Evolutionary conservation across 2,888 invertebrate species (phyloP), one percentile per base, ranked within the genome.

Genomic region (Pammene aurita): DNA sequence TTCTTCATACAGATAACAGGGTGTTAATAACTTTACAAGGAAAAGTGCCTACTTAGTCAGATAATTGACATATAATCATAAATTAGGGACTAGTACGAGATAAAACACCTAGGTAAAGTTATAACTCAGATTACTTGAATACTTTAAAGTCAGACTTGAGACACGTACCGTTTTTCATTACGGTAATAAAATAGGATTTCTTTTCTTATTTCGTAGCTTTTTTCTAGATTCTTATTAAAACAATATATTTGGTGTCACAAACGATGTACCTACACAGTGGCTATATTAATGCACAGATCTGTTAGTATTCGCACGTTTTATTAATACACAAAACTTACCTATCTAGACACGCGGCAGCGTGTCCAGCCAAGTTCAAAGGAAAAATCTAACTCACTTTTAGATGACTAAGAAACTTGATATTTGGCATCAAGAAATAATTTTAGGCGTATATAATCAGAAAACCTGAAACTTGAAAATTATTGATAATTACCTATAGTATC

Each of bases 111-210:
- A 16, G 38, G 2, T 56, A 10, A 56, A 56, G n/a, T 58, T 13
- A 26, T 26, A 26, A 50, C 48, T 66, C 41, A 50, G 14, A 34
- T 26, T 13, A 41, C 35, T 11, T 14, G 4, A 54, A 55, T 7
- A 41, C 41, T 38, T 65, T 1, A 11, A 65, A 65, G 18, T 55
- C 13, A 16, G 46, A 10, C 14, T 35, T 13, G n/a, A 64, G 16
- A 35, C 41, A 42, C 7, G 26, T 35, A 18, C 34, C 41, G 7
- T 44, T 16, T 66, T 58, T 50, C 41, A 57, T 66, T 58, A 52
- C 42, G 42, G 42, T 50, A 57, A 42, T 57, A 57, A 57, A 57
- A 57, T 57, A 18, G 18, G 57, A 42, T 42, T 56, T 58, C 18
- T 42, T n/a, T 14, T 58, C 9, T 18, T 57, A 9, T 11, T 44